Percentiles rank a stretch among this genome's conserved stretches.
Evolutionary conservation across 2,113 vertebrate genomes (phyloP).

Genomic region (Holacanthus passer): DNA sequence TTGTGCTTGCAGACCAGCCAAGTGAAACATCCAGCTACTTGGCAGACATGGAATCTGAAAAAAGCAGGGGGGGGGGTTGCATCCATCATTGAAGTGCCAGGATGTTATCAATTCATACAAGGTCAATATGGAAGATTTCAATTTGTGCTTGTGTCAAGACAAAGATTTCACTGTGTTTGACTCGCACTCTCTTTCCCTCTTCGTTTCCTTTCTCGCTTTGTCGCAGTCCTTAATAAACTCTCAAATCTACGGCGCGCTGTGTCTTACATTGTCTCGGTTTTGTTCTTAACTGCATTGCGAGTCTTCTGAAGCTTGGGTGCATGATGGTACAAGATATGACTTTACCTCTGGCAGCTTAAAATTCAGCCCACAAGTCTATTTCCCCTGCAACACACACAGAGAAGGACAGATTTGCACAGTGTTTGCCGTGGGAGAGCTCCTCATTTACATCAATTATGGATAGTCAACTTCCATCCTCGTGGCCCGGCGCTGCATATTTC

Average conservation of each 20-base stretch:
- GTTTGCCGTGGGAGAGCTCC: conserved; percentile 81
- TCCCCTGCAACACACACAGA: conserved; percentile 49
- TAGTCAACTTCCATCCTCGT: conserved; percentile 82
- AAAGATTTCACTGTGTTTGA: conserved; percentile 59
- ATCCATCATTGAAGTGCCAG: conserved; percentile 78
- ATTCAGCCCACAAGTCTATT: conserved; percentile 68
- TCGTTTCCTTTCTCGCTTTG: not conserved
- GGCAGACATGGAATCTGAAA: conserved; percentile 69
- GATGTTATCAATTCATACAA: conserved; percentile 79
- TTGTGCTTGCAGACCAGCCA: conserved; percentile 71
- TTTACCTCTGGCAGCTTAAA: conserved; percentile 70
- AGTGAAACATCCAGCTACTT: conserved; percentile 76
- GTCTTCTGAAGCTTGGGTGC: conserved; percentile 52
- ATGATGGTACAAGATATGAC: conserved; percentile 67
- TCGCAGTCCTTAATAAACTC: conserved; percentile 23
- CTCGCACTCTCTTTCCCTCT: not conserved
- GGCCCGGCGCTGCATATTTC: conserved; percentile 83
- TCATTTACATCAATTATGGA: conserved; percentile 89
- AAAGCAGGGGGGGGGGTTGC: conserved; percentile 14
- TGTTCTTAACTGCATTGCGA: conserved; percentile 40
- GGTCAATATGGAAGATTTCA: conserved; percentile 75
- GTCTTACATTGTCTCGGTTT: conserved; percentile 50
- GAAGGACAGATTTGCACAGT: conserved; percentile 64
- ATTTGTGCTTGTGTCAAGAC: conserved; percentile 64
- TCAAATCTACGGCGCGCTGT: not conserved